Conservation (phyloP, 1,140 invertebrate genomes). For the Euura lappo region DNA sequence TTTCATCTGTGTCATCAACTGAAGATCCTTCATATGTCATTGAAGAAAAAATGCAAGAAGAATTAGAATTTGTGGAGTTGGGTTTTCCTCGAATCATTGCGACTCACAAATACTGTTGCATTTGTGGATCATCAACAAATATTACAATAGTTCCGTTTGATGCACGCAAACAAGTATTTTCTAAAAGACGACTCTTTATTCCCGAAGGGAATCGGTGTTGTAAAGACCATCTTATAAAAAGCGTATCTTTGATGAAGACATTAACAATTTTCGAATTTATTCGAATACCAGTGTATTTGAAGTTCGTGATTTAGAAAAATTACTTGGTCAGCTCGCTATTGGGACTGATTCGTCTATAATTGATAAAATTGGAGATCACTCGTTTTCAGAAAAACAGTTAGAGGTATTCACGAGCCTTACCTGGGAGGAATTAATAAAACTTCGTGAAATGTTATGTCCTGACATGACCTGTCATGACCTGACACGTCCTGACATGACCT, state of each 20-base stretch:
- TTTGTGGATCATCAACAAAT: conserved; percentile 18
- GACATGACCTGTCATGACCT: no score
- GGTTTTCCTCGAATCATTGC: not conserved
- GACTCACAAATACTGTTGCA: conserved; percentile 22
- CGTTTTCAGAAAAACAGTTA: conserved; percentile 15
- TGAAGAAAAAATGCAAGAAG: conserved; percentile 1
- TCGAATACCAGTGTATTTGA: conserved; percentile 21
- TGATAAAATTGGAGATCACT: conserved; percentile 21
- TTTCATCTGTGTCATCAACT: conserved; percentile 3
- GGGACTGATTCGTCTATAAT: conserved; percentile 16
- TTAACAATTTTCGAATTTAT: conserved; percentile 19
- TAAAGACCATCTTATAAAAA: conserved; percentile 26
- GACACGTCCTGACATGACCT: no score
- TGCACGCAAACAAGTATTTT: conserved; percentile 22
- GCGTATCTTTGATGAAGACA: conserved; percentile 22
- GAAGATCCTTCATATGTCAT: not conserved
- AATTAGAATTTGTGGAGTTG: not conserved
- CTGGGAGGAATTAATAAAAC: conserved; percentile 15
- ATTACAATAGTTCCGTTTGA: conserved; percentile 20
- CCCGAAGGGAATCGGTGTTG: conserved; percentile 28
- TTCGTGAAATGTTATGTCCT: conserved; percentile 18
- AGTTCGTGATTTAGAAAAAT: conserved; percentile 15
- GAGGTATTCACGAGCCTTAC: conserved; percentile 18
- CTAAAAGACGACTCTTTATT: conserved; percentile 21
- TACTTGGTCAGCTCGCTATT: conserved; percentile 15